Base-by-base conservation (phyloP, 2,888 invertebrate genomes). In the Epicampocera succincta region DNA sequence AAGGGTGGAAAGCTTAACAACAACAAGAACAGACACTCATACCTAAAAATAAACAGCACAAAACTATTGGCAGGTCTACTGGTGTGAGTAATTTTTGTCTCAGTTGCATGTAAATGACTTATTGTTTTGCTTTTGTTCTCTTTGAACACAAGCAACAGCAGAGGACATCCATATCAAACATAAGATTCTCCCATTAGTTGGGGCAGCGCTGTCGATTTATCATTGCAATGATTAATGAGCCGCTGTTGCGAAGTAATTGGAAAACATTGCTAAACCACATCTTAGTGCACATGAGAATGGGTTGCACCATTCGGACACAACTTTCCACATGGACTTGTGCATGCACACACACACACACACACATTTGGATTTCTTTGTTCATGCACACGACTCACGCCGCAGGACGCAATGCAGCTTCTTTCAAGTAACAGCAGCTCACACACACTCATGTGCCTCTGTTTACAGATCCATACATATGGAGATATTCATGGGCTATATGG, bases 181-280 rank as follows among this genome's bases (percentile, higher is more conserved):
- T 61, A 71, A 68, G 73, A 77, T 74, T 79, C 68, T 76, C 58
- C 80, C 77, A 81, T 78, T 78, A 76, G 71, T 33, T 54, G 66
- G 66, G 17, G 73, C 82, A 78, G 82, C 82, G 74, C 78, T 54
- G 84, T 85, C 85, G 86, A 87, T 87, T 87, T 87, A 87, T 87
- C 87, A 87, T 87, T 88, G 86, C 84, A 86, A 86, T 88, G 88
- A 88, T 87, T 87, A 88, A 88, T 88, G 88, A 87, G 85, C 84
- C 85, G 85, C 85, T 86, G 86, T 86, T 85, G 85, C 85, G 86
- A 86, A 87, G 86, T 88, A 88, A 88, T 88, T 87, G 87, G 87
- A 87, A 88, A 86, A 87, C 86, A 86, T 87, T 85, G 85, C 83
- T 84, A 85, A 68, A 84, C 84, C 83, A 84, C 84, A 83, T 83